A percentile compares a stretch with the other conserved stretches of the same genome.
Conservation (phyloP, 2,113 vertebrate genomes). For the Phasianus colchicus region DNA sequence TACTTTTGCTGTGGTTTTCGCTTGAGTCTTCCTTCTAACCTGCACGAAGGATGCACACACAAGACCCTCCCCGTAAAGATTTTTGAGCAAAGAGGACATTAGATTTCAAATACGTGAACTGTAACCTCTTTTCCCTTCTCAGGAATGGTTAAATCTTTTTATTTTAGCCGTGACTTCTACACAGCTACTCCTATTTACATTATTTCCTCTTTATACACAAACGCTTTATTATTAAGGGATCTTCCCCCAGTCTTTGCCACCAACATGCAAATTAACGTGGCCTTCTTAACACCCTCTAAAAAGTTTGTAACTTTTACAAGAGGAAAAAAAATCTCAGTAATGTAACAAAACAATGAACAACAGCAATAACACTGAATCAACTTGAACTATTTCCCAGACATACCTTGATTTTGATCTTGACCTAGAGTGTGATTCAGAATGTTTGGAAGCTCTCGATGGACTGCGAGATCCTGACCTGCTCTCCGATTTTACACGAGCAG, state of each 20-base stretch:
- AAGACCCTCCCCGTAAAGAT: not conserved
- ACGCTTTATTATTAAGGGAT: not conserved
- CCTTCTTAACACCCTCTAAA: not conserved
- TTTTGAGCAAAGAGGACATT: not conserved
- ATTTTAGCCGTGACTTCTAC: not conserved
- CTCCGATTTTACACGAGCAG: conserved; percentile 89
- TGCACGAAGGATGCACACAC: not conserved
- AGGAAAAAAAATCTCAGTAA: not conserved
- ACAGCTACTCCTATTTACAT: not conserved
- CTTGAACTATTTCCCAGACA: not conserved
- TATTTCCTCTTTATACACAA: not conserved
- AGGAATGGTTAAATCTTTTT: not conserved
- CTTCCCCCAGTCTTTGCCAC: not conserved
- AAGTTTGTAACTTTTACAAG: not conserved
- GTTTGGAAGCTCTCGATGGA: conserved; percentile 88
- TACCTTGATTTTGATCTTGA: conserved; percentile 95
- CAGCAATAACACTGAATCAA: not conserved
- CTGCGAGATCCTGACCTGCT: conserved; percentile 92
- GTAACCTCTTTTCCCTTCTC: not conserved
- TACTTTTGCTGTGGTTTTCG: not conserved
- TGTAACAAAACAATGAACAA: not conserved
- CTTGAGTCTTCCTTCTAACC: not conserved
- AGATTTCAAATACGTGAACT: not conserved
- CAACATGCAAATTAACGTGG: not conserved
- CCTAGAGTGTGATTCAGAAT: conserved; percentile 88